Percentiles rank a stretch among this genome's conserved stretches.
Conservation (phyloP, 2,888 invertebrate species). For the Germaria angustata region DNA sequence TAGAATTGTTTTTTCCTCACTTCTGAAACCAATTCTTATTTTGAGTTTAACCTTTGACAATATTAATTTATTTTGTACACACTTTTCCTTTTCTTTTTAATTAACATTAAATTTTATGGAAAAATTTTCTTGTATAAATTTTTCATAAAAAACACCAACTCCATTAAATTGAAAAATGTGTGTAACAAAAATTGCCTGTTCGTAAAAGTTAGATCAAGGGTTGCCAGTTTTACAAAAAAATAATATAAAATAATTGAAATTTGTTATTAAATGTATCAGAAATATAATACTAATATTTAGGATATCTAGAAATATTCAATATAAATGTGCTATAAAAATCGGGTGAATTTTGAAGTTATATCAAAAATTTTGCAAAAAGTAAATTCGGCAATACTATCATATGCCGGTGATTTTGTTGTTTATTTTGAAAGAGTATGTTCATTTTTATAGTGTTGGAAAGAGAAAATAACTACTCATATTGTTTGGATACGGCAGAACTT, state of each 20-base stretch:
- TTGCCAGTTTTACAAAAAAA: conserved; percentile 38
- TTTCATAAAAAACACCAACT: conserved; percentile 59
- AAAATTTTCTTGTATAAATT: conserved; percentile 66
- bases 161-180: conserved; percentile 51
- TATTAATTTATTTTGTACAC: not conserved
- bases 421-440: conserved; percentile 20
- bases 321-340: no score
- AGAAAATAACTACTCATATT: not conserved
- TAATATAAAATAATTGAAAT: no score
- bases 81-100: conserved; percentile 9
- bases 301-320: no score
- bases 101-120: conserved; percentile 40
- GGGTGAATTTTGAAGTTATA: not conserved
- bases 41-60: not conserved
- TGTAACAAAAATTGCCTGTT: conserved; percentile 31
- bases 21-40: not conserved
- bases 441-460: conserved; percentile 9
- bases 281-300: no score
- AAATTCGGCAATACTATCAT: conserved; percentile 34
- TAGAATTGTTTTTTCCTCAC: not conserved
- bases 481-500: no score
- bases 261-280: no score
- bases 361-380: not conserved
- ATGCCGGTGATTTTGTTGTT: conserved; percentile 41
- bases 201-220: conserved; percentile 45